Base-by-base conservation (phyloP, 2,113 vertebrate species). In the Lanius ludovicianus region DNA sequence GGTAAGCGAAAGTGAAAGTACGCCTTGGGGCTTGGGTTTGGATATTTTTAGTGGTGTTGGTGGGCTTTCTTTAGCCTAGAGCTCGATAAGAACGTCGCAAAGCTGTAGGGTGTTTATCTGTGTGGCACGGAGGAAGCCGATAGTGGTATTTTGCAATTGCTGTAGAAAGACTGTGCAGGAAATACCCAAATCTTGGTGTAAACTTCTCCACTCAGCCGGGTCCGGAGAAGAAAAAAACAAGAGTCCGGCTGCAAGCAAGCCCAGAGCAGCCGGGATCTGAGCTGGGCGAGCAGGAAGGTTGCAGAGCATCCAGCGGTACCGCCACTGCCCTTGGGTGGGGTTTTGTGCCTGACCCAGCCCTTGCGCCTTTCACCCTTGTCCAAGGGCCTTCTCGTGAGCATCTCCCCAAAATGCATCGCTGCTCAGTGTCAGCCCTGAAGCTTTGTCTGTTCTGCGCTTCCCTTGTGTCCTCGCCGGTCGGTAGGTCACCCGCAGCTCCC, bases 161-260 rank as follows among this genome's bases (percentile, higher is more conserved):
- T 33, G 14, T 31, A 30, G 57, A 27, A 64, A 35, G 23, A 9
- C 14, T 22, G 14, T 28, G 44, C 49, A 12, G 28, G 27, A 57
- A 83, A 37, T 2, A 23, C 2, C 8, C 30, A 7, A 3, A 4
- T 71, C 49, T 10, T 41, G 9, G 33, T 30, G 21, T 13, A 3
- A 39, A 2, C 31, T 47, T 7, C 23, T 55, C 30, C 13, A 0
- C 3, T 14, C 11, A 5, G 3, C 8, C 39, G 42, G 4, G 17
- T 65, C 27, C 23, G 37, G 44, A 57, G 33, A 20, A 23, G 50
- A 21, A 24, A 25, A 20, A 4, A 14, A 17, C 42, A 25, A 8
- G n/a, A 60, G 44, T 33, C 30, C 27, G 0, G 3, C 74, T 15
- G 65, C 52, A 25, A 37, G 37, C 52, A 4, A 14, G 57, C 57